phyloP scores from a whole-genome alignment of 2,888 invertebrate genomes.

The Himalopsyche japonica region DNA sequence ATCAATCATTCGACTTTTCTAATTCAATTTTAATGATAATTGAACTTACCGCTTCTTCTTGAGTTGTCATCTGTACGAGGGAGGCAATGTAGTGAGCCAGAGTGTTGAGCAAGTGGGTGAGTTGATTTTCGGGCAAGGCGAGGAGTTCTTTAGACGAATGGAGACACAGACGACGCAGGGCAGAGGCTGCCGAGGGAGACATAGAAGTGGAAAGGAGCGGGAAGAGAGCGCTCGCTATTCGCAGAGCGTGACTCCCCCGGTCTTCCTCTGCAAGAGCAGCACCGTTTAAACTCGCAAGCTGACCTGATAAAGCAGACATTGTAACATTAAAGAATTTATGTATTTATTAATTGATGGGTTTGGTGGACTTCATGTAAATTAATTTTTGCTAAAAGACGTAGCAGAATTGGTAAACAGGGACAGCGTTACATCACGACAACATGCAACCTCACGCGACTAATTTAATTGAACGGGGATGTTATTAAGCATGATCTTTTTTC shows the following conservation, averaged over 20 bases:
- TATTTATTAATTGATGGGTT: no score
- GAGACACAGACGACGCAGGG: conserved; percentile 52
- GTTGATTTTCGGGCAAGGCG: conserved; percentile 52
- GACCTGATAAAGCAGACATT: background rate
- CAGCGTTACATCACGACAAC: no score
- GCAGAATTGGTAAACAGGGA: no score
- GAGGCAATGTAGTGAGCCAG: conserved; percentile 45
- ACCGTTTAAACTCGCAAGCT: conserved; percentile 28
- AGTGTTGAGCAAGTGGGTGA: conserved; percentile 55
- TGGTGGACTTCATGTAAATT: no score
- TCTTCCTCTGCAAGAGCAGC: conserved; percentile 19
- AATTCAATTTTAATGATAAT: no score
- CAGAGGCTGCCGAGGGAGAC: conserved; percentile 30
- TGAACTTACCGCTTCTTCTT: conserved; percentile 57
- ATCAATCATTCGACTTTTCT: no score
- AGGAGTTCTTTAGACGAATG: conserved; percentile 55
- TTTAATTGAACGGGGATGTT: no score
- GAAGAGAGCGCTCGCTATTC: conserved; percentile 28
- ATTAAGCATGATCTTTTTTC: no score
- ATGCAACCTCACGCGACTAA: no score
- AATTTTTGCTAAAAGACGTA: no score
- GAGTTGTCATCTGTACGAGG: conserved; percentile 42
- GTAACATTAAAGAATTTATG: background rate
- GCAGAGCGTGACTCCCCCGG: conserved; percentile 25
- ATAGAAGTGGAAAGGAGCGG: conserved; percentile 24